Conservation (phyloP, 2,888 invertebrate genomes). For the Agrilus biguttatus region DNA sequence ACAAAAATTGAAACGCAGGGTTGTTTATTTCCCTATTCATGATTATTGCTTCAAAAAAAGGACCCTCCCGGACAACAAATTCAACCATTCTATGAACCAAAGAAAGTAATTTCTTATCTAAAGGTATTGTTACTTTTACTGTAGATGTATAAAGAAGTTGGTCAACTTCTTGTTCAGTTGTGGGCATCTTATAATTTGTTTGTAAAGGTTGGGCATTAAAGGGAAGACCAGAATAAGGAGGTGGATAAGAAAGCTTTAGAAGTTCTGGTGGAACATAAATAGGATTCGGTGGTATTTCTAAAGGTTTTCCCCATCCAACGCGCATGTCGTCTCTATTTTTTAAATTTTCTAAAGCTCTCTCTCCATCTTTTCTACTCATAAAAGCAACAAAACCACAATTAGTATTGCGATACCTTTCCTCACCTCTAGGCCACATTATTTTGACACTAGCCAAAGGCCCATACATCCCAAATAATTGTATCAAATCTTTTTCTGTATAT, state of each 20-base stretch:
- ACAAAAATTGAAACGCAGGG: constrained; percentile 90
- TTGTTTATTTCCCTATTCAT: constrained; percentile 96
- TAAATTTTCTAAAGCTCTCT: constrained; percentile 70
- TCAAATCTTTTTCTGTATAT: constrained; percentile 86
- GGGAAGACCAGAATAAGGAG: constrained; percentile 83
- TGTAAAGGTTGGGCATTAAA: constrained; percentile 86
- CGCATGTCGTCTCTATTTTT: constrained; percentile 86
- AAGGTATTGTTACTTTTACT: constrained; percentile 61
- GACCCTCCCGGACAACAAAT: constrained; percentile 95
- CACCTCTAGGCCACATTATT: constrained; percentile 98
- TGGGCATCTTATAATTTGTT: constrained; percentile 12
- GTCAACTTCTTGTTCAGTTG: constrained; percentile 14
- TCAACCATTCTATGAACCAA: constrained; percentile 96
- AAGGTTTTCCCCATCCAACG: constrained; percentile 95
- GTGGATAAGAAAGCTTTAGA: constrained; percentile 66
- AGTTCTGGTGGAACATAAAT: constrained; percentile 88
- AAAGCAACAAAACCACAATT: constrained; percentile 99
- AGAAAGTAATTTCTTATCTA: constrained; percentile 62
- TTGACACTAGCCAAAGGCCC: constrained; percentile 97
- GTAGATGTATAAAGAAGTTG: constrained; percentile 73
- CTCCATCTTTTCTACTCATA: constrained; percentile 96
- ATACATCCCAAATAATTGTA: constrained; percentile 92
- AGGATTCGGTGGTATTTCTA: constrained; percentile 87
- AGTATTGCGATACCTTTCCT: constrained; percentile 77
- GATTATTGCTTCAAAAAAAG: constrained; percentile 97